Percentiles rank a stretch among this genome's conserved stretches.
phyloP scores from a whole-genome alignment of 2,888 invertebrate species.

The Alloscopus bannaensis region DNA sequence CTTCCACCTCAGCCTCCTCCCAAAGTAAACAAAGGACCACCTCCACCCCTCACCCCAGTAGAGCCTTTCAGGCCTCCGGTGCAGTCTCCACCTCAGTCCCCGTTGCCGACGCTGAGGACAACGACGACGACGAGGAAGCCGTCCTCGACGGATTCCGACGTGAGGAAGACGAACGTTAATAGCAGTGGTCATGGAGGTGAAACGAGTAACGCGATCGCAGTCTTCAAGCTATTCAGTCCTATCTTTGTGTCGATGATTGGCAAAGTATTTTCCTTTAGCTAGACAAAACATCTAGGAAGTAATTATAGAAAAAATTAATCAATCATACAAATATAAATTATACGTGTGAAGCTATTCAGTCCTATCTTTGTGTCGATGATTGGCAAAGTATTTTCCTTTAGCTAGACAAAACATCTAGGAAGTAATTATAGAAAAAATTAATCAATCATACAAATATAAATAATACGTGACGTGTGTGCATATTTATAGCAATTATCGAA shows the following conservation, averaged over 20 bases:
- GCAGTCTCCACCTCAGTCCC: conserved; percentile 39
- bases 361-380: conserved; percentile 72
- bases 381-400: conserved; percentile 71
- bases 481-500: conserved; percentile 71
- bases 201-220: conserved; percentile 70
- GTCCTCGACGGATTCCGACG: conserved; percentile 42
- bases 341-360: conserved; percentile 72
- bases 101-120: conserved; percentile 45
- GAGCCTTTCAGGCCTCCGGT: conserved; percentile 47
- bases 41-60: conserved; percentile 32
- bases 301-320: not conserved
- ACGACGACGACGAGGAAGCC: conserved; percentile 53
- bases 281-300: conserved; percentile 8
- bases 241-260: conserved; percentile 72
- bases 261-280: conserved; percentile 71
- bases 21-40: conserved; percentile 48
- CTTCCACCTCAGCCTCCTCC: conserved; percentile 41
- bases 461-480: too few species aligned
- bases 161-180: conserved; percentile 53
- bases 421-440: not conserved
- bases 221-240: conserved; percentile 72
- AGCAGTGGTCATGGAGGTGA: conserved; percentile 65
- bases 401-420: conserved; percentile 38
- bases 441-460: too few species aligned
- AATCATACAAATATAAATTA: too few species aligned